These are phyloP conservation scores for Sarcophaga bullata DNA, from an alignment of 1,140 invertebrate species.

Conservation along the genomic window DNA sequence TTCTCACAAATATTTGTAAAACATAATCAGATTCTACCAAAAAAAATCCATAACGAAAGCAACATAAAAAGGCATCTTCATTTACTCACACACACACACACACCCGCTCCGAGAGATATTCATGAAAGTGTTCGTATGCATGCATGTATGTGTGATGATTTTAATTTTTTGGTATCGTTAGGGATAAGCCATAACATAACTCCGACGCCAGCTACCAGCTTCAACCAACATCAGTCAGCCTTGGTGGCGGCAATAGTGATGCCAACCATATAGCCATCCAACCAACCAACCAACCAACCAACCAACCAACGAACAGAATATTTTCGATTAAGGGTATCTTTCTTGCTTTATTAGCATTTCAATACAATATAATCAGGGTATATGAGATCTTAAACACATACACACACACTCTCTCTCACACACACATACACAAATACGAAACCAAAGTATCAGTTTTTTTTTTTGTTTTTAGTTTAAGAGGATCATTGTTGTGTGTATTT, in stretches of 20 bases:
- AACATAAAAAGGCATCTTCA: slow-evolving; percentile 14
- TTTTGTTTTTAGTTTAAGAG: background rate
- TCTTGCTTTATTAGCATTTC: background rate
- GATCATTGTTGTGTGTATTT: background rate
- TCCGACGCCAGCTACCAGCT: background rate
- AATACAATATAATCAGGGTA: slow-evolving; percentile 15
- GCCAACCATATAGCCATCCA: no score
- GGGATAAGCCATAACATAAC: slow-evolving; percentile 22
- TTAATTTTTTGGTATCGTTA: background rate
- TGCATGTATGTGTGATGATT: background rate
- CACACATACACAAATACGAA: slow-evolving; percentile 15
- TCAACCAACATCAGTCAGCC: background rate
- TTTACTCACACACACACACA: slow-evolving; percentile 5
- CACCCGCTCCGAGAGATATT: background rate
- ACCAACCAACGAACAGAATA: background rate
- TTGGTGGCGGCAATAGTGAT: no score
- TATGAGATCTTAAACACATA: slow-evolving; percentile 12
- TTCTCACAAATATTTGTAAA: background rate
- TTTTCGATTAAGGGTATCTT: slow-evolving; percentile 24
- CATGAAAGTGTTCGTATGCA: background rate
- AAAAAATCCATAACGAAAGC: background rate
- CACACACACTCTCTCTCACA: no score
- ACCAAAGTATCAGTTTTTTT: background rate
- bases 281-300: no score
- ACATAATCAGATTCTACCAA: slow-evolving; percentile 1